Conservation (phyloP, 2,888 invertebrate genomes). For the Idaea dimidiata region DNA sequence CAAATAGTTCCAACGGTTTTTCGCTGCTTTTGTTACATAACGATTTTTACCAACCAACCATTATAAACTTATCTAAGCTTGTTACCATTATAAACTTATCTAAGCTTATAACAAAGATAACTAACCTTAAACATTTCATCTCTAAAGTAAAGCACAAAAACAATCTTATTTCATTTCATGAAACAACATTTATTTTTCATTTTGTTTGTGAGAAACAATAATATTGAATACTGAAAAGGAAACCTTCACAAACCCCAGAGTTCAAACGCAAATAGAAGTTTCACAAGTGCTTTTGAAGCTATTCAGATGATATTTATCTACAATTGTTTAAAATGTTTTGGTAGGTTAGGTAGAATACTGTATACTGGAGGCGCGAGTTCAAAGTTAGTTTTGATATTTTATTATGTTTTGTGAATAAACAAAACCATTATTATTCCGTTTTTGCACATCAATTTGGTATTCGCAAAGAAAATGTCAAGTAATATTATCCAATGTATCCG, state of each 20-base stretch:
- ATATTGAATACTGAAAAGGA: background rate
- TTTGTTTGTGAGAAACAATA: background rate
- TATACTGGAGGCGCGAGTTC: too few species aligned
- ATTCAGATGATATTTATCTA: background rate
- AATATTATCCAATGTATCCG: background rate
- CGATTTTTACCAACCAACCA: too few species aligned
- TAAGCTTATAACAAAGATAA: too few species aligned
- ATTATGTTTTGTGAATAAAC: too few species aligned
- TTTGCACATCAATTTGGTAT: background rate
- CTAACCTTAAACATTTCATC: too few species aligned
- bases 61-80: too few species aligned
- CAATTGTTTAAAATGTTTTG: background rate
- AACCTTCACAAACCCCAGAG: background rate
- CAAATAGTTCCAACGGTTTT: too few species aligned
- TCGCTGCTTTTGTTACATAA: too few species aligned
- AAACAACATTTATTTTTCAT: background rate
- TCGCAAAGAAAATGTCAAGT: background rate
- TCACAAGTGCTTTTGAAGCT: background rate
- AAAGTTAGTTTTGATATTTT: too few species aligned
- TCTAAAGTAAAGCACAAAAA: background rate
- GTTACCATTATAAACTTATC: too few species aligned
- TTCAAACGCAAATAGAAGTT: background rate
- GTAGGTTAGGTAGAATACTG: too few species aligned
- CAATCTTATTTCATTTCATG: background rate
- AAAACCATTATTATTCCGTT: background rate